These are phyloP conservation scores for Promerops cafer DNA, from an alignment of 2,113 vertebrate species.

Conservation along the genomic window DNA sequence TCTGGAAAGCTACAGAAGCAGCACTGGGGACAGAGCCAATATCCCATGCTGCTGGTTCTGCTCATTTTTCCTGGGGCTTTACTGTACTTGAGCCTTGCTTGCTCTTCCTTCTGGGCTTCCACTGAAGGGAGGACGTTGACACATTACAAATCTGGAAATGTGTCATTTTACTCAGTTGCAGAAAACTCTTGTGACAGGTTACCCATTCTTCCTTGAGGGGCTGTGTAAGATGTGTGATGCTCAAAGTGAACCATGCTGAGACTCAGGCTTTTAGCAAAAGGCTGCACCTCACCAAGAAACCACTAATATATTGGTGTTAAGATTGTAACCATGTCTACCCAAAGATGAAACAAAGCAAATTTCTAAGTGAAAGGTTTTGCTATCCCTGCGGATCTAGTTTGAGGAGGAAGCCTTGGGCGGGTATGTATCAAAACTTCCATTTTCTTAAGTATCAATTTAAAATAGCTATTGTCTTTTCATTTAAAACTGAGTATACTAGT, in stretches of 20 bases:
- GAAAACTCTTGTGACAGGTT: not conserved
- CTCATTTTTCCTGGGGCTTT: not conserved
- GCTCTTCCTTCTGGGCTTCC: not conserved
- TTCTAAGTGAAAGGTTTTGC: not conserved
- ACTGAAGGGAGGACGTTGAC: not conserved
- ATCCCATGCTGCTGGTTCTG: not conserved
- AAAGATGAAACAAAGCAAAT: not conserved
- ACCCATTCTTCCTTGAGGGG: not conserved
- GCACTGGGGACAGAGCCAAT: not conserved
- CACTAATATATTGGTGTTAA: not conserved
- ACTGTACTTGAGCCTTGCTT: not conserved
- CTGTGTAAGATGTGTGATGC: not conserved
- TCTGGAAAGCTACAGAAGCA: not conserved
- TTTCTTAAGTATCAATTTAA: constrained; percentile 1
- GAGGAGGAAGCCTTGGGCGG: not conserved
- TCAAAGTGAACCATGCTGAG: not conserved
- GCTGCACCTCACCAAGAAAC: not conserved
- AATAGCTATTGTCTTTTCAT: not conserved
- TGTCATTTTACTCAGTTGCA: not conserved
- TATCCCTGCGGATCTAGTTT: not conserved
- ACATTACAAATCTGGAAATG: not conserved
- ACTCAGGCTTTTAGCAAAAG: not conserved
- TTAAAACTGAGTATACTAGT: not conserved
- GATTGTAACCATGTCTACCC: not conserved
- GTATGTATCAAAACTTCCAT: not conserved